Base-by-base conservation (phyloP, 2,797 vertebrate genomes). In the Ctenosaura bakeri region DNA sequence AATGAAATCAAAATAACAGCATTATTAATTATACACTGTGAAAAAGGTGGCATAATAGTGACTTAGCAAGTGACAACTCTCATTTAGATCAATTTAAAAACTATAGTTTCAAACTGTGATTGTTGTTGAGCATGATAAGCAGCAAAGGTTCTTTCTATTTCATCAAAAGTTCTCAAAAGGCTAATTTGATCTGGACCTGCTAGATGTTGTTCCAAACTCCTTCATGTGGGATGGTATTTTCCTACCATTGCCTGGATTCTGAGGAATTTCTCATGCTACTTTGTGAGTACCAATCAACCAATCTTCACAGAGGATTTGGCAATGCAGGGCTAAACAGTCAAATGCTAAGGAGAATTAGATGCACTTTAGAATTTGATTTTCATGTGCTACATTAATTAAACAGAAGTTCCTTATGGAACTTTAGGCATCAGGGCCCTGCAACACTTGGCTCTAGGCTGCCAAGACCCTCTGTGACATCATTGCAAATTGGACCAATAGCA, bases 1-100 rank as follows among this genome's bases (percentile, higher is more conserved):
- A 85, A 85, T 32, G 50, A 85, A 84, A 12, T 69, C 9, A 64
- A 64, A 83, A 64, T 22, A 52, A 71, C 24, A 83, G 81, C 80
- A 80, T 64, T 29, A 52, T 9, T 46, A 71, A 46, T 83, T 83
- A 66, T 46, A 69, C 20, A 52, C 71, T 83, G 42, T 56, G 22
- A 6, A 76, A 76, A 38, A 2, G 52, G 56, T 59, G 85, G 12
- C 18, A 77, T 83, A 54, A 74, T 59, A 59, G 12, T 59, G 71
- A 42, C n/a, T 76, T 54, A 86, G 20, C 69, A 35, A 56, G n/a
- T 86, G n/a, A 59, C n/a, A 59, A 59, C n/a, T 76, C 22, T 29
- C 18, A 46, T 46, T 6, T 32, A 62, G 46, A 62, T 42, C 66
- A 32, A 59, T 42, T 56, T 74, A 83, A 80, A 80, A 88, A 35